Base-by-base conservation (phyloP, 2,113 vertebrate species). In the Cryptotis parvus region DNA sequence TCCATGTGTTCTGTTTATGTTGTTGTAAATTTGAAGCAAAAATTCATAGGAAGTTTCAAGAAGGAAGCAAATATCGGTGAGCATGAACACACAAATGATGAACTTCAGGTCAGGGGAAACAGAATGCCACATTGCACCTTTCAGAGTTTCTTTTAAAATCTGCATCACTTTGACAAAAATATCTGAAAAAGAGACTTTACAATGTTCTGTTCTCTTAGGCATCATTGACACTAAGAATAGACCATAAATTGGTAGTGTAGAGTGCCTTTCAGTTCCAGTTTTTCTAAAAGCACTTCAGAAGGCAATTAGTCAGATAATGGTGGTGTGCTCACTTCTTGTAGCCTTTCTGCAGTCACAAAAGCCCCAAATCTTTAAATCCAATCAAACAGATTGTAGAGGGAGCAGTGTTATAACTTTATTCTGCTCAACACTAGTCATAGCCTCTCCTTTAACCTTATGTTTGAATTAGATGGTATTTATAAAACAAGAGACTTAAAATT, bases 261-360 rank as follows among this genome's bases (percentile, higher is more conserved):
- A 95, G 91, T 90, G 83, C 79, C 69, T 94, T 94, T 97, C 91
- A 89, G 92, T 52, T 63, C 87, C 75, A 94, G 84, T 81, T 90
- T 93, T 95, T 93, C 88, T 95, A 94, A 94, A 94, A 93, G 95
- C 90, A 93, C 93, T 95, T 95, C 91, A 87, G 90, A 86, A 75
- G 66, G 95, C 94, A 95, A 94, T 96, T 96, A 96, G 95, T 52
- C 69, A 81, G 91, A 96, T 94, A 91, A 94, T 91, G 84, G 85
- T 9, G 55, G 66, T 72, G 70, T 37, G 79, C 94, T 70, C 63
- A 66, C 73, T 93, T 45, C 41, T 22, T 9, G 20, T 68, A 83
- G 87, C 66, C 82, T 88, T 81, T 90, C 39, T 16, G 45, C 41
- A 87, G 87, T 75, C 74, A 83, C 39, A 58, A 92, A 94, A 68